Conservation (phyloP, 2,797 vertebrate genomes). For the Macropus fuliginosus region DNA sequence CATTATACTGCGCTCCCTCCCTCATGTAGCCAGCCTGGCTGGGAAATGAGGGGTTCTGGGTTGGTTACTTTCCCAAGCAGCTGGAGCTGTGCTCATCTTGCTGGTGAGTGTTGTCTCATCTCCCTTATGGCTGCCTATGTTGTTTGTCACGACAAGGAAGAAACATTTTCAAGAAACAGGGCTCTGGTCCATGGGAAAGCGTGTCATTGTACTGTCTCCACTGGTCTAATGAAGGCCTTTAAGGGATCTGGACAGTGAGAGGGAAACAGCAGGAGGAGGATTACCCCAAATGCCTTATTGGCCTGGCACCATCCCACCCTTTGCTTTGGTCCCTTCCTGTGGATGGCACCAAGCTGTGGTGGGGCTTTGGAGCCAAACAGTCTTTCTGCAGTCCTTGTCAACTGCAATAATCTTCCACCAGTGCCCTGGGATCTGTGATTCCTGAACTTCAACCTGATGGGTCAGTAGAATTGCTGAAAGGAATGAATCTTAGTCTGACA, state of each 20-base stretch:
- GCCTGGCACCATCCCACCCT: neutral
- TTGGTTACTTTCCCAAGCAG: neutral
- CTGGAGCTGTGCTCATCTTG: neutral
- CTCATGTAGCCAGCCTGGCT: neutral
- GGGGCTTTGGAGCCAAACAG: neutral
- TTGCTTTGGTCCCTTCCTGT: neutral
- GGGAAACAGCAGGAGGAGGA: neutral
- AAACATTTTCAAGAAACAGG: neutral
- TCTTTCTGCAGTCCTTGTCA: neutral
- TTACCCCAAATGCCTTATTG: neutral
- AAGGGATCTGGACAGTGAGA: neutral
- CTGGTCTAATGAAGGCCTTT: neutral
- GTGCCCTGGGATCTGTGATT: neutral
- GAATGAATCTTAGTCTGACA: neutral
- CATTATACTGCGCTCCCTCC: neutral
- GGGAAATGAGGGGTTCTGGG: neutral
- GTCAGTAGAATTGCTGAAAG: neutral
- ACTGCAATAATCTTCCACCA: neutral
- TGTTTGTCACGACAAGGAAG: neutral
- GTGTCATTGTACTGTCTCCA: neutral
- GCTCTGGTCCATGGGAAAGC: neutral
- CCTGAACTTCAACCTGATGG: neutral
- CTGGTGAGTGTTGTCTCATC: neutral
- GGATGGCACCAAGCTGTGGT: neutral
- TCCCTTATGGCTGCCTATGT: neutral